A percentile compares a stretch with the other conserved stretches of the same genome.
Evolutionary conservation across 1,140 invertebrate genomes (phyloP).

Genomic region (Arion vulgaris): DNA sequence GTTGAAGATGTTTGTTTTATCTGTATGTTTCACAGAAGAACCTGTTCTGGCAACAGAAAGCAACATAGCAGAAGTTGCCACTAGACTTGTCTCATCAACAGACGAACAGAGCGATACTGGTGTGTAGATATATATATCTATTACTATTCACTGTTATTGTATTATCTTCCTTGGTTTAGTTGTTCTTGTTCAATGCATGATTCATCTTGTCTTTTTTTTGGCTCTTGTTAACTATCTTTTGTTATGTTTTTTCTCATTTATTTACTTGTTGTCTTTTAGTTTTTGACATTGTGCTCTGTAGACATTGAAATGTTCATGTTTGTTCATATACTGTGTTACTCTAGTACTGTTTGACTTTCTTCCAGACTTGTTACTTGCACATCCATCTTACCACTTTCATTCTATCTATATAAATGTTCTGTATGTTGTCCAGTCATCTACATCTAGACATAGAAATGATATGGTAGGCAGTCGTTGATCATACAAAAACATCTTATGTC

Average conservation of each 20-base stretch:
- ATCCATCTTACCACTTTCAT: too few relatives aligned
- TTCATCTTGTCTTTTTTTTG: background rate
- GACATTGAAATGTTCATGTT: too few relatives aligned
- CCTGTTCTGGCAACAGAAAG: slow-evolving; percentile 27
- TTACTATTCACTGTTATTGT: slow-evolving; percentile 14
- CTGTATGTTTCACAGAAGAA: slow-evolving; percentile 26
- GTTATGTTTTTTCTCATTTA: background rate
- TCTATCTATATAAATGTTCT: too few relatives aligned
- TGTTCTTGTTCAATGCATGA: slow-evolving; percentile 2
- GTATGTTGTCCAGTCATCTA: too few relatives aligned
- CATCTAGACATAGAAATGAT: too few relatives aligned
- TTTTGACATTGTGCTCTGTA: background rate
- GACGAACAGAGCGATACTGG: slow-evolving; percentile 25
- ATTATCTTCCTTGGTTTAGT: background rate
- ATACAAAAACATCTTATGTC: too few relatives aligned
- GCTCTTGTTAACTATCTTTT: background rate
- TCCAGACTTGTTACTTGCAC: too few relatives aligned
- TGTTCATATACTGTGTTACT: too few relatives aligned
- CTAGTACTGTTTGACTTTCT: too few relatives aligned
- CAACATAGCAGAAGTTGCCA: slow-evolving; percentile 31
- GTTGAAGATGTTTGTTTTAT: too few relatives aligned
- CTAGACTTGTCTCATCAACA: slow-evolving; percentile 13
- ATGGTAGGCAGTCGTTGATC: too few relatives aligned
- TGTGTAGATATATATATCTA: slow-evolving; percentile 43
- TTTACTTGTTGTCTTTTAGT: background rate